Conservation (phyloP, 2,113 vertebrate species). For the Sitta europaea region DNA sequence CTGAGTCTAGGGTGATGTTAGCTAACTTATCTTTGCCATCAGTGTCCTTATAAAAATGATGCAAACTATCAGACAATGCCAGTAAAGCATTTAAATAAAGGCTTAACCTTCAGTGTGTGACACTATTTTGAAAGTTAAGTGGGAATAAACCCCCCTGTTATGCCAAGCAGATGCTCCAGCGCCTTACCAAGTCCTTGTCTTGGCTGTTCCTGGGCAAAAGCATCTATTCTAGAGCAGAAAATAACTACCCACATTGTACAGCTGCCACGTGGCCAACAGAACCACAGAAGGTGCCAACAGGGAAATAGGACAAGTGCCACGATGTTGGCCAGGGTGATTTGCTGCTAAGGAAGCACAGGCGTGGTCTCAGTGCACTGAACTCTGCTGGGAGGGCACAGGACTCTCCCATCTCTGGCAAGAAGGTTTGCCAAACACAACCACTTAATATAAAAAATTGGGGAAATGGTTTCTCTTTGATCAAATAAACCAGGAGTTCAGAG, state of each 20-base stretch:
- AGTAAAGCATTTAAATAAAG: not conserved
- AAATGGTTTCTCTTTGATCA: not conserved
- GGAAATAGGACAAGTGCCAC: not conserved
- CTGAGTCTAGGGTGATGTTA: not conserved
- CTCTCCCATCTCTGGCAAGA: not conserved
- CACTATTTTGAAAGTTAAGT: not conserved
- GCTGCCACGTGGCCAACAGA: not conserved
- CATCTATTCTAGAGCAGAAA: not conserved
- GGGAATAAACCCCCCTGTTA: not conserved
- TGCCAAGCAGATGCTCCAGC: not conserved
- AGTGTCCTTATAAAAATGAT: not conserved
- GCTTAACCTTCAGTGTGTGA: not conserved
- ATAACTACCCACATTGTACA: not conserved
- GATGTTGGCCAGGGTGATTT: not conserved
- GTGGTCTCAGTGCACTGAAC: not conserved
- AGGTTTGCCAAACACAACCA: not conserved
- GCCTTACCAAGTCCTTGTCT: not conserved
- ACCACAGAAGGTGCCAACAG: not conserved
- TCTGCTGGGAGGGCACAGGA: not conserved
- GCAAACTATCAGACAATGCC: not conserved
- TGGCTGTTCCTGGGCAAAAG: not conserved
- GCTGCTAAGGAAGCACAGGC: not conserved
- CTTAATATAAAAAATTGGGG: not conserved
- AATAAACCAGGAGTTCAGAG: not conserved
- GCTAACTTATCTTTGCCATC: not conserved